Base-by-base conservation (phyloP, 2,888 invertebrate genomes). In the Amphimallon solstitiale region DNA sequence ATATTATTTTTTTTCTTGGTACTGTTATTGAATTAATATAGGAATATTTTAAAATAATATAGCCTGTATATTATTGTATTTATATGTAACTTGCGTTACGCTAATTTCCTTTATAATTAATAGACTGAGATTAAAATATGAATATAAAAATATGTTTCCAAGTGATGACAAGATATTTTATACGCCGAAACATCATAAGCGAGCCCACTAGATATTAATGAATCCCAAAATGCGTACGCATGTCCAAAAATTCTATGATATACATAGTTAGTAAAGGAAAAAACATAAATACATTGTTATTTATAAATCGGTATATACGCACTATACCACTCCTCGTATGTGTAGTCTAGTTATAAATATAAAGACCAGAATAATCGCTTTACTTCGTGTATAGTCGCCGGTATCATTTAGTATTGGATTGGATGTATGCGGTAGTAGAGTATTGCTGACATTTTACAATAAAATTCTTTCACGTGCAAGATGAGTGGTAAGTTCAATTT, bases 401-500 rank as follows among this genome's bases (percentile, higher is more conserved):
- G 7, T 21, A 43, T 29, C 56, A 43, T 56, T 43, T 52, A 38
- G 43, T 56, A 29, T 10, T 29, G 43, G 56, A 37, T 17, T 56
- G 43, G 40, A 56, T 43, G 56, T 23, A 29, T 49, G 23, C 9
- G 48, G n/a, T 49, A 23, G n/a, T 29, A 49, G 45, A 29, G 48
- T 56, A 40, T 40, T 21, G 43, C 17, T 12, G 19, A 15, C 43
- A 23, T 56, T 43, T 43, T 64, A 45, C 21, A 17, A 21, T 64
- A 56, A 54, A 64, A 54, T 54, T 52, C 29, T 52, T 40, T 52
- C 54, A 64, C 54, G 54, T 64, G 45, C 54, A 64, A 46, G 54
- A 64, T 64, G 63, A 54, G 63, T 64, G 63, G 63, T 64, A 46
- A 64, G 63, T 64, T 4, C 17, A 10, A 5, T 19, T 6, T 15